These are phyloP conservation scores for Brassicogethes aeneus DNA, from an alignment of 2,888 invertebrate species.

Conservation along the genomic window DNA sequence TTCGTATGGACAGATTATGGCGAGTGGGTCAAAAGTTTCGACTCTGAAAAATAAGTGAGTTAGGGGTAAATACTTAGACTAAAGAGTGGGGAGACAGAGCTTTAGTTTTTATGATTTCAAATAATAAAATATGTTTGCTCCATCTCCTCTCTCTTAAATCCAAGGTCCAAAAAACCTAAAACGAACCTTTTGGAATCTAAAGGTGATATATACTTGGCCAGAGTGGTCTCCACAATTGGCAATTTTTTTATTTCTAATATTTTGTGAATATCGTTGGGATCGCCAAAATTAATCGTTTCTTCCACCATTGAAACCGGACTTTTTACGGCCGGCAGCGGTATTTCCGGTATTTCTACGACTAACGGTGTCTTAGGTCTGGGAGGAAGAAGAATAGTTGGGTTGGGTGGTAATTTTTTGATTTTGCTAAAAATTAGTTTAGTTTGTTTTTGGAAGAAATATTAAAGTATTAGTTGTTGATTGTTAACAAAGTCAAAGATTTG, in stretches of 20 bases:
- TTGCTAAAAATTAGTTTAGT: neutral
- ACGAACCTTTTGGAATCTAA: constrained; percentile 24
- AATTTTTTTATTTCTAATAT: constrained; percentile 15
- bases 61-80: constrained; percentile 11
- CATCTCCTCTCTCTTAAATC: no score
- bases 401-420: no score
- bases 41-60: constrained; percentile 12
- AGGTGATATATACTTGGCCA: constrained; percentile 34
- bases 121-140: neutral
- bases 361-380: no score
- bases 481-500: no score
- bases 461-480: no score
- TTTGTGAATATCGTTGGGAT: constrained; percentile 26
- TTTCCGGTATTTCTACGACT: no score
- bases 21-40: constrained; percentile 29
- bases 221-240: constrained; percentile 3
- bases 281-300: constrained; percentile 7
- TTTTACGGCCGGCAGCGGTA: no score
- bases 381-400: no score
- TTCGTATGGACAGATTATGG: constrained; percentile 36
- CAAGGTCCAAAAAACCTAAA: no score
- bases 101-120: no score
- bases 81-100: constrained; percentile 1
- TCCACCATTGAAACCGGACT: neutral
- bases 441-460: neutral